These are phyloP conservation scores for Corythaixoides concolor DNA, from an alignment of 2,113 vertebrate genomes.

Conservation along the genomic window DNA sequence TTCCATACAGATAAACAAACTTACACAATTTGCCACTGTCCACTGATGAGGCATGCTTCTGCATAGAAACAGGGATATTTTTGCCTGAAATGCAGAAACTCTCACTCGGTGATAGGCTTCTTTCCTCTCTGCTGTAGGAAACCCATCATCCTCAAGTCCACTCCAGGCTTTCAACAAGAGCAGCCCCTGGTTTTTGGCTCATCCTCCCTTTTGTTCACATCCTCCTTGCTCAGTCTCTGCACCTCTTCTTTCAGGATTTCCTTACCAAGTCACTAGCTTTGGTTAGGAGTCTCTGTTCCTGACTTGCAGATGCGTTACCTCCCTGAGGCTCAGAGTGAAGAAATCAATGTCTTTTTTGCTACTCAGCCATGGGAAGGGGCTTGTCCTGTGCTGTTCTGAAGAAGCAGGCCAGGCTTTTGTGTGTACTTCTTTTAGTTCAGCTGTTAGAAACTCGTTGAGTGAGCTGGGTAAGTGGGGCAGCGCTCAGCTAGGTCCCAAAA, in stretches of 20 bases:
- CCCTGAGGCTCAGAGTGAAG: not conserved
- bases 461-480: not conserved
- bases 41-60: not conserved
- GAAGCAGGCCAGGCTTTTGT: not conserved
- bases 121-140: not conserved
- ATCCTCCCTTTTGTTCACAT: not conserved
- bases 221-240: not conserved
- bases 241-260: not conserved
- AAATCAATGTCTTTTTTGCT: not conserved
- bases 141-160: not conserved
- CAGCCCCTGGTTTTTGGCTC: not conserved
- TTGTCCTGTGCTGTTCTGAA: not conserved
- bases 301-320: not conserved
- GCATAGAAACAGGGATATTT: not conserved
- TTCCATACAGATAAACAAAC: not conserved
- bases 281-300: not conserved
- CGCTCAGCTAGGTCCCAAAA: not conserved
- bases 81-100: not conserved
- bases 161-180: not conserved
- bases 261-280: not conserved
- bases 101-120: not conserved
- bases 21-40: not conserved
- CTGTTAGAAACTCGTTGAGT: not conserved
- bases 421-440: not conserved
- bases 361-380: not conserved